phyloP scores from a whole-genome alignment of 2,888 invertebrate species.

The Psylliodes chrysocephalus region DNA sequence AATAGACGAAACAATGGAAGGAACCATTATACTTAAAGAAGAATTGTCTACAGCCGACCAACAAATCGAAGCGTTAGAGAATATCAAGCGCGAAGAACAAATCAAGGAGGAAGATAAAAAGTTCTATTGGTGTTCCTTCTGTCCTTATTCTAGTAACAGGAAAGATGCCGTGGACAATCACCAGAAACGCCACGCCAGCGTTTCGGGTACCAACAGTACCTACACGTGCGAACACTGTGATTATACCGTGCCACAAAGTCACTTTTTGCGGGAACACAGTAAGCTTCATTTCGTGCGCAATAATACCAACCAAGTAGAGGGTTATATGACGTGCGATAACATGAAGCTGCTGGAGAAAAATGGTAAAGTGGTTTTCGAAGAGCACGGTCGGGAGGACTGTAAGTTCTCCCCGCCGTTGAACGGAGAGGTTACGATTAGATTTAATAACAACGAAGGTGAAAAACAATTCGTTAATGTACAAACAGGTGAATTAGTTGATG shows the following conservation, averaged over 20 bases:
- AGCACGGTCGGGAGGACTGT: conserved; percentile 48
- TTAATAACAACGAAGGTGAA: conserved; percentile 61
- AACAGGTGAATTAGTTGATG: conserved; percentile 61
- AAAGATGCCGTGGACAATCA: conserved; percentile 81
- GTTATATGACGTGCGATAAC: conserved; percentile 71
- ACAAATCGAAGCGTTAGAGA: conserved; percentile 70
- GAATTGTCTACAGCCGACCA: conserved; percentile 69
- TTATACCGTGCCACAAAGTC: conserved; percentile 79
- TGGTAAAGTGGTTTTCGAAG: conserved; percentile 54
- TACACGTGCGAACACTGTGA: conserved; percentile 85
- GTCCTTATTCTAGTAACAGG: conserved; percentile 82
- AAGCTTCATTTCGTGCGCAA: conserved; percentile 78
- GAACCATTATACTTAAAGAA: conserved; percentile 40
- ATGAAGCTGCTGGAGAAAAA: conserved; percentile 64
- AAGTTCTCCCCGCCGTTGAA: conserved; percentile 52
- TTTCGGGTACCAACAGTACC: conserved; percentile 69
- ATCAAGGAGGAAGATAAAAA: conserved; percentile 66
- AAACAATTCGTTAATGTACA: conserved; percentile 61
- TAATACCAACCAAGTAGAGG: conserved; percentile 69
- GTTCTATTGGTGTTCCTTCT: conserved; percentile 76
- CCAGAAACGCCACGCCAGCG: conserved; percentile 75
- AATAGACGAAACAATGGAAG: conserved; percentile 55
- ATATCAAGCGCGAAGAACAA: conserved; percentile 65
- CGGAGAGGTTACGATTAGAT: conserved; percentile 52
- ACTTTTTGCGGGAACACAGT: conserved; percentile 81